Base-by-base conservation (phyloP, 2,797 vertebrate genomes). In the Hoplostethus atlanticus region DNA sequence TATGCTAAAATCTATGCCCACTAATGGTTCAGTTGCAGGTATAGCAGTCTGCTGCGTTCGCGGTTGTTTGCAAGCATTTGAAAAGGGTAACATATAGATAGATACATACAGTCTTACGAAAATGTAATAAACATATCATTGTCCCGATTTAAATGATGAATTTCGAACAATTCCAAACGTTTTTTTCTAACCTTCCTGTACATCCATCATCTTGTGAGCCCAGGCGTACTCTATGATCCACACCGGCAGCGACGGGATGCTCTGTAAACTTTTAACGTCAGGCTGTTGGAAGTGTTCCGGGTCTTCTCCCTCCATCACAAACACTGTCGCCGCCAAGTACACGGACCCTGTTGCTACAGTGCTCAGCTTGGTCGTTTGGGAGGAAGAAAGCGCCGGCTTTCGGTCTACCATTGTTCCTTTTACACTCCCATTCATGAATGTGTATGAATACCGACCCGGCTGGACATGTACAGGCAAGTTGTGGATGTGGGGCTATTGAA, bases 191-290 rank as follows among this genome's bases (percentile, higher is more conserved):
- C 94, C 93, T 76, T 90, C 44, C 4, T 89, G 85, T 8, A 91
- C 13, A 1, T 93, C 92, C 70, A 81, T 75, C 81, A 80, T 85
- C 53, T 28, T 75, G 68, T 91, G 87, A 21, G 73, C 86, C 92
- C 93, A 94, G 3, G 89, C 78, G 3, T 92, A 76, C 80, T 95
- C 94, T 21, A 94, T 89, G 11, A 95, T 92, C 93, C 92, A 93
- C 64, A 87, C 46, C 0, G 87, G 79, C 5, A 93, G 54, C 73
- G 70, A 68, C 0, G 87, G 44, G 38, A 68, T 68, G 4, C 44
- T 74, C 3, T 44, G 66, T 0, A 42, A 38, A 50, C 59, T 44
- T 6, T 25, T 53, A 3, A 36, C 59, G 12, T 63, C 82, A 3
- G 30, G 15, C 69, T 21, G 69, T 3, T 53, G 73, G 40, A 55